Evolutionary conservation across 2,113 vertebrate genomes (phyloP).

Genomic region (Odontophorus gujanensis): DNA sequence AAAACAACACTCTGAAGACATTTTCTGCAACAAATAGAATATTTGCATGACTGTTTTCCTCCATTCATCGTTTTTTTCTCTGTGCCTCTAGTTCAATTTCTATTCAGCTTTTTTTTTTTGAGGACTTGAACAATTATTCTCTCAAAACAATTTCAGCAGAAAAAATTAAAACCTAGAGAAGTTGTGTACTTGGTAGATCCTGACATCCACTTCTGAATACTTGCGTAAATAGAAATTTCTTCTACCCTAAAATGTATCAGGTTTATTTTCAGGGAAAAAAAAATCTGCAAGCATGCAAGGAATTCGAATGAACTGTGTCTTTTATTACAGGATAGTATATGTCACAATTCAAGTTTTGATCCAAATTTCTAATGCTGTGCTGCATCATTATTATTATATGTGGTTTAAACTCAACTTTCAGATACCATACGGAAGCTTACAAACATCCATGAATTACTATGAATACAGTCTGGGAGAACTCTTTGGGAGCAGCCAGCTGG

Average conservation of each 20-base stretch:
- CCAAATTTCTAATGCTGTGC: neutral
- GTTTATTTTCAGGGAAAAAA: neutral
- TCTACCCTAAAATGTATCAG: neutral
- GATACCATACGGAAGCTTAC: no score
- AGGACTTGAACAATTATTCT: neutral
- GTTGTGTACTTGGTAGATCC: neutral
- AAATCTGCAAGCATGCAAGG: neutral
- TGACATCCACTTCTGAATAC: neutral
- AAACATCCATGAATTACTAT: no score
- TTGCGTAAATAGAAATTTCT: neutral
- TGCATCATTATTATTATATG: neutral
- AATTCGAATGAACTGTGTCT: neutral
- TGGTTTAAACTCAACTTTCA: neutral
- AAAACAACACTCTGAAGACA: neutral
- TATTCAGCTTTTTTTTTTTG: neutral
- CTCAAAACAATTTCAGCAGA: neutral
- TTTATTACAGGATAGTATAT: neutral
- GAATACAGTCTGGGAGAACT: no score
- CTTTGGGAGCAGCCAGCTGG: no score
- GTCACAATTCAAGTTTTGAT: neutral
- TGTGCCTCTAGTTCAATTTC: neutral
- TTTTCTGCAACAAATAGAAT: neutral
- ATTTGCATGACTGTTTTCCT: neutral
- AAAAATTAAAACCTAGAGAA: neutral
- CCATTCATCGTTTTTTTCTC: neutral